These are phyloP conservation scores for Zaprionus ornatus DNA, from an alignment of 1,140 invertebrate genomes.

Conservation along the genomic window DNA sequence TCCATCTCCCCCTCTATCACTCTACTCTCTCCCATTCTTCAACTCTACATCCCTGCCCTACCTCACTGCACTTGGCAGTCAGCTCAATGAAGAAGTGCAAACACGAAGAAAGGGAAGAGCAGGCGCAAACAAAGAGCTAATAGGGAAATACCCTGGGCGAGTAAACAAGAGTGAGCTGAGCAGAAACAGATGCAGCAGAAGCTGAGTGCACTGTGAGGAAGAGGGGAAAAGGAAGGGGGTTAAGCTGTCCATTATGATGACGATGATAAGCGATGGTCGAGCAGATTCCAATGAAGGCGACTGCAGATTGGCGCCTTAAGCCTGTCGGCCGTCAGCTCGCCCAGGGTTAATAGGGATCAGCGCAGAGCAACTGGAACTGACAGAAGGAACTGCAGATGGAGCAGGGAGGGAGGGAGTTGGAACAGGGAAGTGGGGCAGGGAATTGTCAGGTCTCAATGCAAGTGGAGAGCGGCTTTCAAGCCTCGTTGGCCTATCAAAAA, in stretches of 20 bases:
- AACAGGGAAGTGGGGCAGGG: too few relatives aligned
- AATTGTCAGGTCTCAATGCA: background rate
- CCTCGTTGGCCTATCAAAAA: slow-evolving; percentile 80
- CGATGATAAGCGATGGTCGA: slow-evolving; percentile 45
- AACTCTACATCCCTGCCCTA: slow-evolving; percentile 21
- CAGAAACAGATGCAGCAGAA: slow-evolving; percentile 37
- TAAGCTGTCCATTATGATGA: slow-evolving; percentile 34
- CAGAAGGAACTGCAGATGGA: too few relatives aligned
- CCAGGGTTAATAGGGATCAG: slow-evolving; percentile 5
- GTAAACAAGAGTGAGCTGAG: slow-evolving; percentile 35
- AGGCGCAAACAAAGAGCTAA: slow-evolving; percentile 39
- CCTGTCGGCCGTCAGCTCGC: slow-evolving; percentile 5
- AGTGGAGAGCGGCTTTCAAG: slow-evolving; percentile 70
- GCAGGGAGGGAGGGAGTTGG: too few relatives aligned
- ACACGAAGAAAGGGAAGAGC: background rate
- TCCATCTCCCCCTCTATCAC: background rate
- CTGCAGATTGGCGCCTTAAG: slow-evolving; percentile 35
- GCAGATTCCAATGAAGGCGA: slow-evolving; percentile 5
- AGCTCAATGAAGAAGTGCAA: background rate
- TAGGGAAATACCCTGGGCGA: slow-evolving; percentile 27
- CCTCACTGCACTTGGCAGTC: slow-evolving; percentile 51
- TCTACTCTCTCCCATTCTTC: background rate
- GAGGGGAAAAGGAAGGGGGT: background rate
- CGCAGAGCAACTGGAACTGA: slow-evolving; percentile 1
- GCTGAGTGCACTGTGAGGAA: slow-evolving; percentile 47